Percentiles rank a stretch among this genome's conserved stretches.
phyloP scores from a whole-genome alignment of 2,888 invertebrate genomes.

The Torymus tubicola region DNA sequence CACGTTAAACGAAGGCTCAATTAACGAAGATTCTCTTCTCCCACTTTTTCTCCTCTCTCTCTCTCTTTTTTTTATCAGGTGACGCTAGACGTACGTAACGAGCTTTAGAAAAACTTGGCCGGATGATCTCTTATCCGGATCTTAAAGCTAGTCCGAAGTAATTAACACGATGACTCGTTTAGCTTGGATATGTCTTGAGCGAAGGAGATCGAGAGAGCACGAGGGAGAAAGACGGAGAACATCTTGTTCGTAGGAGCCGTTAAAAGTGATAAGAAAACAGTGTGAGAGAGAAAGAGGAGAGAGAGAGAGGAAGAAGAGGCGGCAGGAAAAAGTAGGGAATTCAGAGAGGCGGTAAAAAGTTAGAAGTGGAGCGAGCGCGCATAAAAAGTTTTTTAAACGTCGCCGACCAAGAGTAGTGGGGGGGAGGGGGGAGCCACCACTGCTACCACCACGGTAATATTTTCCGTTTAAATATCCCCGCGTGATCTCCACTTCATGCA shows the following conservation, averaged over 20 bases:
- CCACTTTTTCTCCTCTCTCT: no score
- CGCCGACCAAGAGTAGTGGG: neutral
- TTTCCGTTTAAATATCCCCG: constrained; percentile 43
- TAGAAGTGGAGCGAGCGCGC: constrained; percentile 29
- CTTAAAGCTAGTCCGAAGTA: constrained; percentile 50
- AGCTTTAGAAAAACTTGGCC: constrained; percentile 29
- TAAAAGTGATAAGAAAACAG: constrained; percentile 58
- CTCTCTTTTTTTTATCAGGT: constrained; percentile 5
- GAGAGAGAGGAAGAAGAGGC: no score
- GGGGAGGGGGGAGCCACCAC: neutral
- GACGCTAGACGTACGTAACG: constrained; percentile 3
- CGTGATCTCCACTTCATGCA: constrained; percentile 19
- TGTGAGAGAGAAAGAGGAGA: constrained; percentile 34
- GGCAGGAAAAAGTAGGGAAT: constrained; percentile 38
- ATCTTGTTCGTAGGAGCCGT: constrained; percentile 51
- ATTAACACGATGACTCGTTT: constrained; percentile 55
- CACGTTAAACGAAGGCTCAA: neutral
- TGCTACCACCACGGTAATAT: constrained; percentile 30
- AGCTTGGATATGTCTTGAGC: constrained; percentile 38
- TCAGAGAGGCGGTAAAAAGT: constrained; percentile 49
- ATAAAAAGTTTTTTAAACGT: constrained; percentile 54
- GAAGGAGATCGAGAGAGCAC: neutral
- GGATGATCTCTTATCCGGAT: constrained; percentile 48
- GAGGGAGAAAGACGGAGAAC: constrained; percentile 29
- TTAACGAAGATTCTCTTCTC: constrained; percentile 3